Evolutionary conservation across 2,888 invertebrate genomes (phyloP).

Genomic region (Apeira syringaria): DNA sequence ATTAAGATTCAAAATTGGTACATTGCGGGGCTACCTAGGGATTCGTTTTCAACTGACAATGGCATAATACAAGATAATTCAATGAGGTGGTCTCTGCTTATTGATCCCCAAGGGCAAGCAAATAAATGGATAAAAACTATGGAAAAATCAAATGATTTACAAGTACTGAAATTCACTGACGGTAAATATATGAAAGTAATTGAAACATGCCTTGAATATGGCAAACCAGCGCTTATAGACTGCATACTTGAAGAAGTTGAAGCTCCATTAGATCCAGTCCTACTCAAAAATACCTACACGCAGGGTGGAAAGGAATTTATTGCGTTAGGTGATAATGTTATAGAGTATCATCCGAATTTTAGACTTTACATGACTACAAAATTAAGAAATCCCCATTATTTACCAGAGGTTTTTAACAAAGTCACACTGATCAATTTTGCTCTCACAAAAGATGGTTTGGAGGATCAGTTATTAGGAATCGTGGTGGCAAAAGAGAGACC

Average conservation of each 20-base stretch:
- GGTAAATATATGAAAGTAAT: conserved; percentile 89
- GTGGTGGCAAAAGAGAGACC: conserved; percentile 94
- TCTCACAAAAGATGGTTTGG: conserved; percentile 91
- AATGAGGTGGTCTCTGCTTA: conserved; percentile 90
- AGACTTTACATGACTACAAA: conserved; percentile 92
- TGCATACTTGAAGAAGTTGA: conserved; percentile 91
- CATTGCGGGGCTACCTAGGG: conserved; percentile 90
- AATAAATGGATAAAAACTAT: conserved; percentile 93
- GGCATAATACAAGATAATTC: conserved; percentile 92
- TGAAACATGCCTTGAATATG: conserved; percentile 89
- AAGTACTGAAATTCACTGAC: conserved; percentile 89
- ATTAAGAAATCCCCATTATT: conserved; percentile 92
- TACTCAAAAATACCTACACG: conserved; percentile 89
- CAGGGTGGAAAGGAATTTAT: conserved; percentile 90
- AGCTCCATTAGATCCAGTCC: conserved; percentile 89
- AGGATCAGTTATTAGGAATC: conserved; percentile 92
- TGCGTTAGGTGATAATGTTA: conserved; percentile 89
- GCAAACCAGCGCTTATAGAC: conserved; percentile 90
- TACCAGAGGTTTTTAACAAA: conserved; percentile 93
- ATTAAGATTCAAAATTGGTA: conserved; percentile 95
- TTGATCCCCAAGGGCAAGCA: conserved; percentile 94
- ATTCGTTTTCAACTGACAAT: conserved; percentile 93
- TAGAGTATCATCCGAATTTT: conserved; percentile 90
- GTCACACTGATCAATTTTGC: conserved; percentile 93
- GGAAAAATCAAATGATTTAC: conserved; percentile 88